Evolutionary conservation across 2,113 vertebrate species (phyloP).

Genomic region (Polypterus bichir): DNA sequence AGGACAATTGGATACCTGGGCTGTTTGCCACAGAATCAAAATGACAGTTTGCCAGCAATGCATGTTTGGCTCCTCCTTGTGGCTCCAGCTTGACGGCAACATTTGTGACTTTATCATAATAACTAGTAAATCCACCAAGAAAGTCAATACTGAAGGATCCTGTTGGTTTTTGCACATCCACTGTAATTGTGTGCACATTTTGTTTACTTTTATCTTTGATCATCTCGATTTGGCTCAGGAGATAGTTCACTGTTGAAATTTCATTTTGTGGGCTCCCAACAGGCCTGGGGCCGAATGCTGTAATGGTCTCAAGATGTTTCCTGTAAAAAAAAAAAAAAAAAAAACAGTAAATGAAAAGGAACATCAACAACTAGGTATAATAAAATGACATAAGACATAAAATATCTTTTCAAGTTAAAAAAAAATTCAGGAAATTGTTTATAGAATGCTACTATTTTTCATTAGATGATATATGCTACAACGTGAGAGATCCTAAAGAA

Average conservation of each 20-base stretch:
- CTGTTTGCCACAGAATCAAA: slow-evolving; percentile 90
- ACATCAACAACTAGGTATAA: neutral
- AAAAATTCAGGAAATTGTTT: slow-evolving; percentile 5
- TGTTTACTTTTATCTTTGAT: slow-evolving; percentile 50
- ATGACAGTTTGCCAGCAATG: slow-evolving; percentile 90
- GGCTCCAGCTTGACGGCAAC: slow-evolving; percentile 80
- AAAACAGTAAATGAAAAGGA: neutral
- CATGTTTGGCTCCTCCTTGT: slow-evolving; percentile 59
- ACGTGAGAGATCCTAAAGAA: neutral
- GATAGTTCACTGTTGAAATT: slow-evolving; percentile 72
- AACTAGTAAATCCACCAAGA: slow-evolving; percentile 90
- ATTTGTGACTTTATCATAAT: slow-evolving; percentile 88
- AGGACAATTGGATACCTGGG: slow-evolving; percentile 53
- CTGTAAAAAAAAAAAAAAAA: slow-evolving; percentile 35
- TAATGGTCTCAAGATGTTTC: slow-evolving; percentile 76
- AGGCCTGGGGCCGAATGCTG: slow-evolving; percentile 75
- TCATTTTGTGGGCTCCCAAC: slow-evolving; percentile 88
- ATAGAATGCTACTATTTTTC: neutral
- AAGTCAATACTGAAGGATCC: slow-evolving; percentile 94
- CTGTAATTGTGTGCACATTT: slow-evolving; percentile 54
- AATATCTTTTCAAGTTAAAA: neutral
- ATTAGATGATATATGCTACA: neutral
- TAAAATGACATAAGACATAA: neutral
- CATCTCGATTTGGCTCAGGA: slow-evolving; percentile 69
- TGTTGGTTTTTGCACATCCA: slow-evolving; percentile 78